A percentile compares a stretch with the other conserved stretches of the same genome.
Evolutionary conservation across 92 coral and sea anemone species (phyloP).

Genomic region (Metridium senile): DNA sequence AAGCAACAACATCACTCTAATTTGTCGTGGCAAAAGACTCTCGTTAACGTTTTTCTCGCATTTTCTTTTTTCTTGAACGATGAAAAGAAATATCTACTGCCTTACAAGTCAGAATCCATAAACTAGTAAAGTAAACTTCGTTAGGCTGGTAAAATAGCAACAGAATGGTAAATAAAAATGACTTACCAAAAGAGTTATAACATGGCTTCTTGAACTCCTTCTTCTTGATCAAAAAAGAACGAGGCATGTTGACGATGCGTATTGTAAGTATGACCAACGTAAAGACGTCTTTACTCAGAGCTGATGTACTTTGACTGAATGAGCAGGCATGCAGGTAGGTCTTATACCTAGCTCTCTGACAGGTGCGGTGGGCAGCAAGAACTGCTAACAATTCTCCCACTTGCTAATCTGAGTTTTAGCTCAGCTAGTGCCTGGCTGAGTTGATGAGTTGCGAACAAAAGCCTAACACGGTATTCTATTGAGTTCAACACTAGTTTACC

Average conservation of each 20-base stretch:
- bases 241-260: conserved; percentile 78
- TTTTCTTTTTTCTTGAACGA: too few species aligned
- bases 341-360: conserved; percentile 28
- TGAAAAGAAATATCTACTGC: too few species aligned
- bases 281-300: background rate
- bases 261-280: conserved; percentile 19
- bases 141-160: conserved; percentile 14
- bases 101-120: too few species aligned
- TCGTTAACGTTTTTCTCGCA: too few species aligned
- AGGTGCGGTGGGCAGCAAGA: conserved; percentile 34
- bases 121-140: too few species aligned
- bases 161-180: background rate
- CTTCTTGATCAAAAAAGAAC: conserved; percentile 95
- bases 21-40: too few species aligned
- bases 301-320: conserved; percentile 26
- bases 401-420: conserved; percentile 57
- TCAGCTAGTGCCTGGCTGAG: conserved; percentile 63
- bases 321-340: conserved; percentile 49
- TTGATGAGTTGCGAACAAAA: conserved; percentile 75
- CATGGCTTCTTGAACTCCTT: conserved; percentile 92
- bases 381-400: conserved; percentile 79
- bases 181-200: conserved; percentile 88
- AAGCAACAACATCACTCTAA: too few species aligned
- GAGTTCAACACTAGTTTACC: conserved; percentile 66
- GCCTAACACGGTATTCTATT: conserved; percentile 64